Evolutionary conservation across 2,113 vertebrate genomes (phyloP).

Genomic region (Hemichromis elongatus): DNA sequence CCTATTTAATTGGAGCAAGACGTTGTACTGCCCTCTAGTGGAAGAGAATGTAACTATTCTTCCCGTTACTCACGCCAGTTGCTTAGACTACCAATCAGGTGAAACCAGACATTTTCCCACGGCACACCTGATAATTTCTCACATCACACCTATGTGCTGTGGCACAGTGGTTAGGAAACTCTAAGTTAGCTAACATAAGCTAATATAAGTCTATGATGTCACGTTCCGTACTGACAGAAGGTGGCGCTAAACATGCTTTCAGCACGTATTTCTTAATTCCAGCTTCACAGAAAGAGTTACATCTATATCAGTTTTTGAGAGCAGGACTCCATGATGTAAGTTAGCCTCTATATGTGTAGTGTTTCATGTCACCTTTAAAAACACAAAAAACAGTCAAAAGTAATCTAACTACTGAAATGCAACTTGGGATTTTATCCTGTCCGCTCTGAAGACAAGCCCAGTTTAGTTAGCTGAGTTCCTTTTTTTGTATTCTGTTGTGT

Average conservation of each 20-base stretch:
- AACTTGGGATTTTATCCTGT: not conserved
- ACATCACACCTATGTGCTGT: accelerated
- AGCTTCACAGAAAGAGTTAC: not conserved
- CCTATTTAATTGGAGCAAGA: not conserved
- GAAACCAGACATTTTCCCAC: not conserved
- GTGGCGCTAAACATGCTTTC: not conserved
- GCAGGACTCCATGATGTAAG: not conserved
- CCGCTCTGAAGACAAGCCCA: not conserved
- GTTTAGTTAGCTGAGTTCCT: not conserved
- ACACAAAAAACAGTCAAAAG: not conserved
- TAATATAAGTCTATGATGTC: not conserved
- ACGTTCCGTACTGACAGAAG: not conserved
- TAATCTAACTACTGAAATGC: not conserved
- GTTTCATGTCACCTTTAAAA: not conserved
- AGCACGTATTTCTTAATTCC: not conserved
- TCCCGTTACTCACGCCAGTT: accelerated
- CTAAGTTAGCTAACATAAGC: not conserved
- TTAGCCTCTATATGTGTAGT: not conserved
- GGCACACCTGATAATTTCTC: not conserved
- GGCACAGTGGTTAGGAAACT: accelerated
- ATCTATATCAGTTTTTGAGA: not conserved
- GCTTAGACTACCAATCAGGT: not conserved
- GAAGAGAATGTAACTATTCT: not conserved
- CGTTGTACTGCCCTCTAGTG: not conserved
- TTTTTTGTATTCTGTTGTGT: not conserved